These are phyloP conservation scores for Pteronura brasiliensis DNA, from an alignment of 2,113 vertebrate genomes.

Conservation along the genomic window DNA sequence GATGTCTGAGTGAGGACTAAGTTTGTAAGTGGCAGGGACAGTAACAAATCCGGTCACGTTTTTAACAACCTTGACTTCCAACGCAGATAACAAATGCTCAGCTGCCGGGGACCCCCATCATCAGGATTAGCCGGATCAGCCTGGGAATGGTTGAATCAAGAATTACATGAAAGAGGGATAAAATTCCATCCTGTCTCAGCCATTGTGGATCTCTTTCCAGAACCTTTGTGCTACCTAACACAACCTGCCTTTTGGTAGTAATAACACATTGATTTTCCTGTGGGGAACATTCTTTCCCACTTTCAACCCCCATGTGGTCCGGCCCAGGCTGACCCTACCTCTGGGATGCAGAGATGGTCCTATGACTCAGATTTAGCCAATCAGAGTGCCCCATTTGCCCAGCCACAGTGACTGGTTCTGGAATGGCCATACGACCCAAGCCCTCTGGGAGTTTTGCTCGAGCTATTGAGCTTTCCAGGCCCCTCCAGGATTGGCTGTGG, in stretches of 20 bases:
- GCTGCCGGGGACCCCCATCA: not conserved
- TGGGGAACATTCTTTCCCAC: not conserved
- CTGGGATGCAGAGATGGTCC: not conserved
- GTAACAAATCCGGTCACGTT: not conserved
- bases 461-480: not conserved
- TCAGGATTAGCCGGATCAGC: not conserved
- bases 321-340: not conserved
- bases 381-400: not conserved
- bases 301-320: not conserved
- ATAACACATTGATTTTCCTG: not conserved
- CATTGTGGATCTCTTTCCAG: not conserved
- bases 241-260: not conserved
- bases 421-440: not conserved
- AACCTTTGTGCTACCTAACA: not conserved
- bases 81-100: not conserved
- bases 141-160: not conserved
- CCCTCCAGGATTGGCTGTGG: not conserved
- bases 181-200: not conserved
- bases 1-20: not conserved
- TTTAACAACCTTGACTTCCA: not conserved
- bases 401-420: not conserved
- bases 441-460: not conserved
- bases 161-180: not conserved
- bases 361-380: not conserved
- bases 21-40: not conserved